These are phyloP conservation scores for Saturnia japonica DNA, from an alignment of 2,888 invertebrate genomes.

Conservation along the genomic window DNA sequence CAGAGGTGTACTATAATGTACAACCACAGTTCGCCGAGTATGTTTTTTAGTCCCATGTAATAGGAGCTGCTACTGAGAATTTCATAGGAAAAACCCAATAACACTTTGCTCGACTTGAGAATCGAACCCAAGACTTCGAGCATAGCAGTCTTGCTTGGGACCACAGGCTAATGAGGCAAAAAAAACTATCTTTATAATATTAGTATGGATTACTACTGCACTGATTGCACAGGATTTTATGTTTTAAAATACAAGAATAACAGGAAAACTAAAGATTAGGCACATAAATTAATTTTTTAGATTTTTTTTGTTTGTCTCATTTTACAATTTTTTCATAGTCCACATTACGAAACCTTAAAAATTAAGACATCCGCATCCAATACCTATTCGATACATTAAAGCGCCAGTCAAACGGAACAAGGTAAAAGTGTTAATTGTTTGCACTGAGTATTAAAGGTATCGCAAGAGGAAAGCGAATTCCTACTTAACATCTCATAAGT, in stretches of 20 bases:
- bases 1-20: too few species aligned
- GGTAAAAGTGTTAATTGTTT: neutral
- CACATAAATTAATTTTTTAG: neutral
- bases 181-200: neutral
- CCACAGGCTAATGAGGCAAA: too few species aligned
- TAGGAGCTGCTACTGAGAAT: too few species aligned
- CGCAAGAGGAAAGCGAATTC: neutral
- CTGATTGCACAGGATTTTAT: neutral
- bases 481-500: neutral
- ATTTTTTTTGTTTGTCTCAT: neutral
- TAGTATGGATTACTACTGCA: neutral
- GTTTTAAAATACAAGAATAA: neutral
- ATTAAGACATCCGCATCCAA: neutral
- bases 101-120: too few species aligned
- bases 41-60: too few species aligned
- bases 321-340: neutral
- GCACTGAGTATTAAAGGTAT: neutral
- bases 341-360: neutral
- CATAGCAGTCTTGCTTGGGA: too few species aligned
- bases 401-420: neutral
- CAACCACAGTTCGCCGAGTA: too few species aligned
- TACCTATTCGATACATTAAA: neutral
- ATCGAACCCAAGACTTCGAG: too few species aligned
- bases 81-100: too few species aligned
- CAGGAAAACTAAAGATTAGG: neutral